These are phyloP conservation scores for Macroramphosus scolopax DNA, from an alignment of 2,797 vertebrate genomes.

Conservation along the genomic window DNA sequence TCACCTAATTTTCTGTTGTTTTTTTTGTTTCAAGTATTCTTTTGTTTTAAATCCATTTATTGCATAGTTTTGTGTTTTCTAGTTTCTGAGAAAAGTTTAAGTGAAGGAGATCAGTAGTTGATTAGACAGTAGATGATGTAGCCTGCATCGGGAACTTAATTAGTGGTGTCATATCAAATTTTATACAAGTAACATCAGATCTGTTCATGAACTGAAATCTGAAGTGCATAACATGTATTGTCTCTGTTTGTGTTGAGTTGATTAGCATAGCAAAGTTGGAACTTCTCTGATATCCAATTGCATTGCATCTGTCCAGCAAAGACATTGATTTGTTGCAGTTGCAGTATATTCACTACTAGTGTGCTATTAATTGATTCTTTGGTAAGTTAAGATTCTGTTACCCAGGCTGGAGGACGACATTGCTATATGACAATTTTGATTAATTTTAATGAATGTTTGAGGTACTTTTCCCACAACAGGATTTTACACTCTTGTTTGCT, in stretches of 20 bases:
- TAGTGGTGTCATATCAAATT: conserved; percentile 19
- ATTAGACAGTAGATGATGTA: conserved; percentile 33
- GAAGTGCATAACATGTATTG: not conserved
- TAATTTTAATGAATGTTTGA: conserved; percentile 24
- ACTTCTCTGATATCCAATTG: not conserved
- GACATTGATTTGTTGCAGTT: conserved; percentile 9
- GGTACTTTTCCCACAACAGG: conserved; percentile 1
- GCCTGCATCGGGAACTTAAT: conserved; percentile 17
- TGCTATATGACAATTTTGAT: not conserved
- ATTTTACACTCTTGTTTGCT: conserved; percentile 27
- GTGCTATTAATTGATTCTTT: conserved; percentile 5
- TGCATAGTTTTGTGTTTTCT: conserved; percentile 5
- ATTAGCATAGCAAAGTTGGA: conserved; percentile 1
- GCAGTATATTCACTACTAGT: conserved; percentile 3
- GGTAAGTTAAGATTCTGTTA: conserved; percentile 9
- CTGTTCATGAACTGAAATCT: conserved; percentile 12
- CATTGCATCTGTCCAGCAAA: conserved; percentile 1
- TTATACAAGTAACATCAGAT: conserved; percentile 10
- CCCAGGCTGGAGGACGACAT: not conserved
- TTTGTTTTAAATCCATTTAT: conserved; percentile 46
- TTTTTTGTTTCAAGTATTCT: conserved; percentile 26
- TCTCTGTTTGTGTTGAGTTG: conserved; percentile 11
- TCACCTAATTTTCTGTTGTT: conserved; percentile 36
- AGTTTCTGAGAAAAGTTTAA: conserved; percentile 26
- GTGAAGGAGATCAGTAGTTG: conserved; percentile 24